Percentiles rank a stretch among this genome's conserved stretches.
Evolutionary conservation across 2,113 vertebrate species (phyloP).

Genomic region (Haplochromis burtoni): DNA sequence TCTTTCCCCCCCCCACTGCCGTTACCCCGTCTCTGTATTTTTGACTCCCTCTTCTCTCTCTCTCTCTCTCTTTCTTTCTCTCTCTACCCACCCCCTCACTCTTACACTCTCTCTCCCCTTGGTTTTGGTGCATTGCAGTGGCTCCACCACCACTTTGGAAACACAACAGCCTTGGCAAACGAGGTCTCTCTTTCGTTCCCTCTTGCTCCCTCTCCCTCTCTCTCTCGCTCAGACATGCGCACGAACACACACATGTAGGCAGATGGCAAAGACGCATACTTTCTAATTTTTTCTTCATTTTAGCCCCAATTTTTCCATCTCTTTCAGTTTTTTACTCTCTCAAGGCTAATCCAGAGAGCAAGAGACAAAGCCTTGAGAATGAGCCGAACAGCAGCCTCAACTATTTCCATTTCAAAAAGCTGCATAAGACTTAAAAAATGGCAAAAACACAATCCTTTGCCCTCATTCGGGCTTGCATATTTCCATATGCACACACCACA

Average conservation of each 20-base stretch:
- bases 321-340: constrained; percentile 8
- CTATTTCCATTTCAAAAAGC: constrained; percentile 49
- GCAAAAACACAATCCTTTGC: constrained; percentile 32
- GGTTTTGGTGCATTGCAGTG: constrained; percentile 76
- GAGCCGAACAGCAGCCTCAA: constrained; percentile 22
- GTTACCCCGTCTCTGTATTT: constrained; percentile 36
- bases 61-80: background rate
- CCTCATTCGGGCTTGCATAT: constrained; percentile 21
- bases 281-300: constrained; percentile 19
- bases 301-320: constrained; percentile 18
- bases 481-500: constrained; percentile 16
- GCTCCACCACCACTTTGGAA: constrained; percentile 67
- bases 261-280: background rate
- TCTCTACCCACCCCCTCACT: constrained; percentile 48
- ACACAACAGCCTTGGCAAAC: constrained; percentile 67
- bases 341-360: constrained; percentile 20
- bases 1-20: background rate
- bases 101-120: constrained; percentile 62
- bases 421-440: constrained; percentile 24
- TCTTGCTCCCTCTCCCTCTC: background rate
- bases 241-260: background rate
- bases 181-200: constrained; percentile 42
- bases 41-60: constrained; percentile 31
- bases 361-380: constrained; percentile 43
- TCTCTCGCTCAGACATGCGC: background rate